These are phyloP conservation scores for Trachythela sp. DNA, from an alignment of 64 coral and sea anemone species.

Conservation along the genomic window DNA sequence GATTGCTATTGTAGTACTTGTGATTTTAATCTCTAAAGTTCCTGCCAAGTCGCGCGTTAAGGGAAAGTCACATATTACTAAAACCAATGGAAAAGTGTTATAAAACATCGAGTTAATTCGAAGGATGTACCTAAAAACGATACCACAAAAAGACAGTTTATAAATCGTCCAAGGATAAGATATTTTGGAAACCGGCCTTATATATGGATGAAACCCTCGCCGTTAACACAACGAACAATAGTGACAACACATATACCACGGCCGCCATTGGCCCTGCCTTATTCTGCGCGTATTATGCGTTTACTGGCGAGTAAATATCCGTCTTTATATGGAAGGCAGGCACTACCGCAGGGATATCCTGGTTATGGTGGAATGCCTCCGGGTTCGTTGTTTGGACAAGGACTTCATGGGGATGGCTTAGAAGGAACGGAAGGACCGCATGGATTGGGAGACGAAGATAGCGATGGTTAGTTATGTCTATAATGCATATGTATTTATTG, in stretches of 20 bases:
- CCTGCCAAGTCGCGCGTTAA: neutral
- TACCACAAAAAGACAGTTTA: conserved; percentile 72
- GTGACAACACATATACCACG: conserved; percentile 93
- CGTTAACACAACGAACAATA: conserved; percentile 92
- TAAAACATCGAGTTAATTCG: conserved; percentile 21
- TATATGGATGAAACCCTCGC: conserved; percentile 86
- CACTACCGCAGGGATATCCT: neutral
- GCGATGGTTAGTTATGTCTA: neutral
- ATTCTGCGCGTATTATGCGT: conserved; percentile 60
- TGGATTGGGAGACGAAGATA: neutral
- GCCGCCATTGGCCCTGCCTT: conserved; percentile 73
- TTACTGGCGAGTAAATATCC: conserved; percentile 20
- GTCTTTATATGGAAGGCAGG: neutral
- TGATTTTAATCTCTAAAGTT: neutral
- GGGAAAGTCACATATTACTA: neutral
- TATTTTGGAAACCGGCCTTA: conserved; percentile 47
- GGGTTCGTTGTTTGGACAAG: neutral
- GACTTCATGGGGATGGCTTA: neutral
- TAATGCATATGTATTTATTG: no score
- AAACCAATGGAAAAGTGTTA: neutral
- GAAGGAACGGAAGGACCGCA: neutral
- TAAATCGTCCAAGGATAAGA: conserved; percentile 54
- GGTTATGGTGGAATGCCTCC: neutral
- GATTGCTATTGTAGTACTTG: neutral
- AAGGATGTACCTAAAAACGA: conserved; percentile 38